A percentile compares a stretch with the other conserved stretches of the same genome.
Evolutionary conservation across 1,140 invertebrate species (phyloP).

Genomic region (Drosophila tristis): DNA sequence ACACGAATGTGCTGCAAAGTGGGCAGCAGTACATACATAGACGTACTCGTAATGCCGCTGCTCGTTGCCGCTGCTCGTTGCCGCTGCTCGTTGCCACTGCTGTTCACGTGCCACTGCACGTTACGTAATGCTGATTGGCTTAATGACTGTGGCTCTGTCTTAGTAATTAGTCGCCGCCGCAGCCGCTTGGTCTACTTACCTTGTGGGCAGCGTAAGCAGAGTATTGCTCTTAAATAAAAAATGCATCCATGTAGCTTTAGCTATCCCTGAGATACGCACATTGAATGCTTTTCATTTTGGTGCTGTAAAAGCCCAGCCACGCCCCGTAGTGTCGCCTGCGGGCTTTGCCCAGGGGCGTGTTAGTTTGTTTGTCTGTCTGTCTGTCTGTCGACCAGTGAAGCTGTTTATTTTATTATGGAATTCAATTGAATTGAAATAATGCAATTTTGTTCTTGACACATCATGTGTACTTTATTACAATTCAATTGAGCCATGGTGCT

Average conservation of each 20-base stretch:
- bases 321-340: conserved; percentile 29
- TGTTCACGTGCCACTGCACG: conserved; percentile 37
- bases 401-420: conserved; percentile 59
- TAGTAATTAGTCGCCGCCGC: conserved; percentile 36
- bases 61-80: neutral
- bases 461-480: conserved; percentile 59
- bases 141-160: conserved; percentile 27
- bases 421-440: conserved; percentile 51
- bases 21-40: neutral
- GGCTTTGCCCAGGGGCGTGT: no score
- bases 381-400: conserved; percentile 34
- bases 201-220: no score
- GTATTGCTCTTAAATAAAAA: no score
- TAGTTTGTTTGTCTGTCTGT: conserved; percentile 25
- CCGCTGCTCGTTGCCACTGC: conserved; percentile 2
- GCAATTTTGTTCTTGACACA: conserved; percentile 46
- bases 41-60: neutral
- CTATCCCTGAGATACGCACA: no score
- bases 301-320: neutral
- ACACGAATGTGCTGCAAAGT: conserved; percentile 8
- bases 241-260: no score
- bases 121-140: conserved; percentile 54
- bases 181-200: conserved; percentile 23
- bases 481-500: conserved; percentile 59
- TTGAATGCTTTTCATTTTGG: no score